phyloP scores from a whole-genome alignment of 2,888 invertebrate species.

The Drosophila monieri region DNA sequence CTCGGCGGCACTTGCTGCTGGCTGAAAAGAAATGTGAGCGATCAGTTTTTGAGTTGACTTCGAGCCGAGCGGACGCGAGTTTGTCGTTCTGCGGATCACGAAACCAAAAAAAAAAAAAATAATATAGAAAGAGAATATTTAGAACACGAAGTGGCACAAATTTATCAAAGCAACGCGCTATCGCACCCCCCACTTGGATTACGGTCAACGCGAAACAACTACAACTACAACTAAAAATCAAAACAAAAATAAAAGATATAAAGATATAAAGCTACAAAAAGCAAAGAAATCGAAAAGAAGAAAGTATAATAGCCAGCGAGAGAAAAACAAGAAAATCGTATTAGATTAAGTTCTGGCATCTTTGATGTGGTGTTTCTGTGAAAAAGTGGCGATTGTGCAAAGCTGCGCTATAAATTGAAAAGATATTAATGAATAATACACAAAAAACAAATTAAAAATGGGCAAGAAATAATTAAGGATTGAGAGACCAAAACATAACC shows the following conservation, averaged over 20 bases:
- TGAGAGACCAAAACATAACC: slow-evolving; percentile 37
- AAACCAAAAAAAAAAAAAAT: slow-evolving; percentile 30
- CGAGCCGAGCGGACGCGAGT: slow-evolving; percentile 76
- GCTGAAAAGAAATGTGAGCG: slow-evolving; percentile 52
- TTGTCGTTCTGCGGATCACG: slow-evolving; percentile 52
- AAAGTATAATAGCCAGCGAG: slow-evolving; percentile 37
- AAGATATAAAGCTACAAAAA: slow-evolving; percentile 28
- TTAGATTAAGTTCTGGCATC: slow-evolving; percentile 31
- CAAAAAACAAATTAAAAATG: slow-evolving; percentile 50
- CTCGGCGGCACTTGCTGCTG: slow-evolving; percentile 65
- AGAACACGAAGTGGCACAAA: slow-evolving; percentile 42
- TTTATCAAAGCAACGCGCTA: slow-evolving; percentile 60
- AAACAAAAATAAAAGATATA: slow-evolving; percentile 34
- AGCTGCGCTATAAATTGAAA: slow-evolving; percentile 46
- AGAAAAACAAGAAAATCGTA: slow-evolving; percentile 60
- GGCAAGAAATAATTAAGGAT: slow-evolving; percentile 59
- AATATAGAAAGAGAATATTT: slow-evolving; percentile 43
- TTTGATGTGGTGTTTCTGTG: slow-evolving; percentile 38
- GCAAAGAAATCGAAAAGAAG: slow-evolving; percentile 49
- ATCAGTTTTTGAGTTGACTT: slow-evolving; percentile 83
- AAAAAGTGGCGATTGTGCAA: slow-evolving; percentile 62
- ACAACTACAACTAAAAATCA: slow-evolving; percentile 22
- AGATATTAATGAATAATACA: slow-evolving; percentile 48
- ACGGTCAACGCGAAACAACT: slow-evolving; percentile 78
- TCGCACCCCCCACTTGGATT: slow-evolving; percentile 80